phyloP scores from a whole-genome alignment of 2,888 invertebrate species.

The Cheilosia soror region DNA sequence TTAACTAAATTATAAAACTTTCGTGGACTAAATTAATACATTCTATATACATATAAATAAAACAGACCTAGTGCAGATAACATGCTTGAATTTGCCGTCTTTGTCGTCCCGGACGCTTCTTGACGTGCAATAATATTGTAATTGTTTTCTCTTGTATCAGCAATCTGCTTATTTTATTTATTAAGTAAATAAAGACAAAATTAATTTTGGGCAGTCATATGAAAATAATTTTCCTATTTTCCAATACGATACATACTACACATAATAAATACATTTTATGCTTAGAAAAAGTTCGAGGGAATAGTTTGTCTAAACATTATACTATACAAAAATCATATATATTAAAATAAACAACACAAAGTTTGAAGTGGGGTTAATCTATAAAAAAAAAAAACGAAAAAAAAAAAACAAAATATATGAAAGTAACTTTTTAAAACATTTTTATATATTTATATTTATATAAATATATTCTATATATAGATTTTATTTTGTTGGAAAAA shows the following conservation, averaged over 20 bases:
- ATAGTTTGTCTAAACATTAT: conserved; percentile 48
- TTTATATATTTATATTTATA: conserved; percentile 75
- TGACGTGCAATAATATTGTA: conserved; percentile 10
- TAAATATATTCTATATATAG: conserved; percentile 75
- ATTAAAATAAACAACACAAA: conserved; percentile 24
- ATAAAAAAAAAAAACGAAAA: conserved; percentile 43
- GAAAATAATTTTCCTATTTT: conserved; percentile 32
- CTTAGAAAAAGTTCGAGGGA: conserved; percentile 50
- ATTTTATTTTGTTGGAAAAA: conserved; percentile 74
- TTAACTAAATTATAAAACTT: conserved; percentile 35
- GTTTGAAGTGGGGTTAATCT: conserved; percentile 67
- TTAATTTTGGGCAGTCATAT: conserved; percentile 42
- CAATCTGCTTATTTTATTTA: conserved; percentile 30
- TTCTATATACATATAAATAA: conserved; percentile 15
- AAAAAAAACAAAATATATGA: conserved; percentile 51
- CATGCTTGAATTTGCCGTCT: conserved; percentile 1
- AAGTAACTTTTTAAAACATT: conserved; percentile 69
- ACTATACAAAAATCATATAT: conserved; percentile 24
- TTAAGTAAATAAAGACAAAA: conserved; percentile 36
- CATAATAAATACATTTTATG: conserved; percentile 7
- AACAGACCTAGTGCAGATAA: conserved; percentile 12
- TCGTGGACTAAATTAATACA: conserved; percentile 59
- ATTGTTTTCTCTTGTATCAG: conserved; percentile 36
- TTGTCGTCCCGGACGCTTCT: neutral
- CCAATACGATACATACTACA: neutral